Conservation (phyloP, 2,888 invertebrate genomes). For the Zootermopsis nevadensis region DNA sequence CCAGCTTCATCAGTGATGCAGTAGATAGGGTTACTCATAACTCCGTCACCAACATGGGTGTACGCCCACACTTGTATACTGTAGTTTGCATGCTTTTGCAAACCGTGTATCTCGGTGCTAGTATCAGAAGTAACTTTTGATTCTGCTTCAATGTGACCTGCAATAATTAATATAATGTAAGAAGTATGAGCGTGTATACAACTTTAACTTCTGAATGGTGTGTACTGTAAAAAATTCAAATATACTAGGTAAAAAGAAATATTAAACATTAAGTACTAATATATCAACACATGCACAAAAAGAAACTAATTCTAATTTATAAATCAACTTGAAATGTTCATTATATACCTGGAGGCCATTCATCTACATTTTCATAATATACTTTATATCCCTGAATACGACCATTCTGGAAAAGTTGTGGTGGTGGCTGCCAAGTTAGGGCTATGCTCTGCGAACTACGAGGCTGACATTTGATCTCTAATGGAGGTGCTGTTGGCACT, state of each 20-base stretch:
- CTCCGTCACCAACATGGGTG: conserved; percentile 64
- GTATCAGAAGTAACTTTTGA: conserved; percentile 58
- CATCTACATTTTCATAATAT: conserved; percentile 58
- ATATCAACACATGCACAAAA: neutral
- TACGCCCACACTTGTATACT: conserved; percentile 63
- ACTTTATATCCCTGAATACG: conserved; percentile 65
- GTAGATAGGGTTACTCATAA: conserved; percentile 61
- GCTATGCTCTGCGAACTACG: conserved; percentile 57
- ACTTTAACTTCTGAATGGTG: no score
- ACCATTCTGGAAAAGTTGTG: conserved; percentile 59
- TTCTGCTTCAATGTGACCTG: conserved; percentile 58
- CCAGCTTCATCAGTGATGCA: conserved; percentile 64
- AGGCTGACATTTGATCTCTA: conserved; percentile 57
- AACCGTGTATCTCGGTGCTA: conserved; percentile 58
- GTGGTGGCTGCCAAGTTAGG: conserved; percentile 57
- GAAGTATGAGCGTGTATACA: neutral
- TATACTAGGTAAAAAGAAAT: no score
- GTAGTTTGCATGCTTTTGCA: conserved; percentile 64
- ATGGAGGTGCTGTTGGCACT: conserved; percentile 58
- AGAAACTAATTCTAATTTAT: neutral
- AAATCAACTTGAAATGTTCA: neutral
- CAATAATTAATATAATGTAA: neutral
- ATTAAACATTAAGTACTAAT: neutral
- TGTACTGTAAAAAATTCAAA: no score
- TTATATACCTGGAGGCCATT: conserved; percentile 51